Percentiles rank a stretch among this genome's conserved stretches.
These are phyloP conservation scores for Habropoda laboriosa DNA, from an alignment of 1,140 invertebrate genomes.

Conservation along the genomic window DNA sequence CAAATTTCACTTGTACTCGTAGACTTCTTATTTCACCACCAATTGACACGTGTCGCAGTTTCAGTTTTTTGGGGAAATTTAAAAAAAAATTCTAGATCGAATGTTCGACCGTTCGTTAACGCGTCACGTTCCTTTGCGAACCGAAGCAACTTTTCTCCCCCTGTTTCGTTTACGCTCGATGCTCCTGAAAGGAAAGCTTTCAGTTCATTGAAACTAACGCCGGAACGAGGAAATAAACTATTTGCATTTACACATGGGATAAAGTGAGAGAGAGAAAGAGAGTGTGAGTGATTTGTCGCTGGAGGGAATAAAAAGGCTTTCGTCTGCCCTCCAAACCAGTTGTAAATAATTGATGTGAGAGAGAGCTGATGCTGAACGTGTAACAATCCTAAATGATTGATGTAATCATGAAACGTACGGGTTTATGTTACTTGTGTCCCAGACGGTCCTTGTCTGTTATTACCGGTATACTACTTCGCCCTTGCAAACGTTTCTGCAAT, in stretches of 20 bases:
- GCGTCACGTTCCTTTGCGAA: no score
- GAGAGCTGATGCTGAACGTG: not conserved
- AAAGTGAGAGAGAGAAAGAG: not conserved
- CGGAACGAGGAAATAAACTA: not conserved
- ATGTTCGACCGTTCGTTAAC: no score
- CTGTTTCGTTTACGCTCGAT: not conserved
- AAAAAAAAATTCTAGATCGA: no score
- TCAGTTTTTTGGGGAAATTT: no score
- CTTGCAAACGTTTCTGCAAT: not conserved
- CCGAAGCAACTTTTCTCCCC: no score
- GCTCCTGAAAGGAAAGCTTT: not conserved
- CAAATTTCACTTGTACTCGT: no score
- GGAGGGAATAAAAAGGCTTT: not conserved
- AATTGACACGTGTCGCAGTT: no score
- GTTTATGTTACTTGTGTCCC: not conserved
- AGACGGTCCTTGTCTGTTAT: not conserved
- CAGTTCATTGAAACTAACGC: not conserved
- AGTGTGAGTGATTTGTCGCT: not conserved
- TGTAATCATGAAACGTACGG: constrained; percentile 12
- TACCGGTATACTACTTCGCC: not conserved
- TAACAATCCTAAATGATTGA: constrained; percentile 31
- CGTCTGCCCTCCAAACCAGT: not conserved
- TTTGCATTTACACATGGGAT: not conserved
- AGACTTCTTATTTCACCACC: no score
- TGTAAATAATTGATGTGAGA: constrained; percentile 43